These are phyloP conservation scores for Fulica atra DNA, from an alignment of 2,113 vertebrate species.

Conservation along the genomic window DNA sequence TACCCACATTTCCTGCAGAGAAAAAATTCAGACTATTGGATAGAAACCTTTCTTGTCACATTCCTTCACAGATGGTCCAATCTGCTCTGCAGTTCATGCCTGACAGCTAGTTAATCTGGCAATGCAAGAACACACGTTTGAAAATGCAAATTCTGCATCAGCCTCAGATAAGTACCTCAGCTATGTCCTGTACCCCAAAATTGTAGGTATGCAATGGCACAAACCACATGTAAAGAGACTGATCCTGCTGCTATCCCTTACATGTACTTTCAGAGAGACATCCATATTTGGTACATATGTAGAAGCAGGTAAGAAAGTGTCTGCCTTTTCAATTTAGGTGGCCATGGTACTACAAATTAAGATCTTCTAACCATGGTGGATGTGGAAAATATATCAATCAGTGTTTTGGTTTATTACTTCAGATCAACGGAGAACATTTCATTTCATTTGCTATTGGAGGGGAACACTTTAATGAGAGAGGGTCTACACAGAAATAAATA, in stretches of 20 bases:
- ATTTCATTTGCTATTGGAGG: not conserved
- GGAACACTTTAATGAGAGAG: not conserved
- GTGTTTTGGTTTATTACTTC: not conserved
- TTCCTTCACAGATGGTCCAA: conserved; percentile 19
- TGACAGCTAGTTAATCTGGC: not conserved
- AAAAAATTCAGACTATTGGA: not conserved
- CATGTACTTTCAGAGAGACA: not conserved
- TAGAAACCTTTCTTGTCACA: not conserved
- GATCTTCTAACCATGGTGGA: not conserved
- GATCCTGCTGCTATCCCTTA: not conserved
- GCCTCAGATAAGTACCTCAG: not conserved
- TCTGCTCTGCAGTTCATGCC: not conserved
- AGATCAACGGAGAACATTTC: not conserved
- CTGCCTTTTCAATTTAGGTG: not conserved
- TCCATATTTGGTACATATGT: not conserved
- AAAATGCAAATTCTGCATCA: not conserved
- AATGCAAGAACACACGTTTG: not conserved
- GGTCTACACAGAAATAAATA: not conserved
- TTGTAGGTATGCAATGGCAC: not conserved
- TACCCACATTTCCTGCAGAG: not conserved
- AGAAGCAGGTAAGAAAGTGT: not conserved
- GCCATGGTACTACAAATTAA: not conserved
- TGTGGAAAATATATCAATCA: not conserved
- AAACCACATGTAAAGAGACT: not conserved
- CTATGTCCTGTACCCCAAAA: not conserved